Base-by-base conservation (phyloP, 2,888 invertebrate species). In the Nezara viridula region DNA sequence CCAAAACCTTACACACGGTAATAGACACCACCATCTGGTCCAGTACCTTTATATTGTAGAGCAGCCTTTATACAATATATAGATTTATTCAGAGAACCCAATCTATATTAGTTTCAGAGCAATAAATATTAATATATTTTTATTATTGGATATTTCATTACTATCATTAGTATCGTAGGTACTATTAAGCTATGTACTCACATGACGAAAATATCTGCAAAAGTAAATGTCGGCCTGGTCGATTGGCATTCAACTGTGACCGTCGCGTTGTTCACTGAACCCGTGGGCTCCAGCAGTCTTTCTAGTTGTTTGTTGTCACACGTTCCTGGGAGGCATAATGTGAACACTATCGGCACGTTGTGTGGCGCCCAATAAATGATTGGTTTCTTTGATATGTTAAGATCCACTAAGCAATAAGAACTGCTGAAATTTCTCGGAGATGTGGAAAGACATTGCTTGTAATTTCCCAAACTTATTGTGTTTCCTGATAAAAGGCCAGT, bases 211-310 rank as follows among this genome's bases (percentile, higher is more conserved):
- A 88, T 24, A 16, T 88, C 88, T 40, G 24, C 27, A 49, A 44
- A n/a, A 21, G 88, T 49, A 7, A 88, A 47, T 19, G 40, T 21
- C 4, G 66, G 66, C 47, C 88, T 88, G n/a, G 12, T 44, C 7
- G 66, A 44, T 60, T 88, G 88, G 24, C 88, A 88, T 37, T 66
- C 40, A 21, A 88, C 66, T 19, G 40, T 47, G 9, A 88, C 32
- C 19, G 50, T 73, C 19, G 44, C 24, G 44, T 88, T 88, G 7
- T 73, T 24, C n/a, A n/a, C 9, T 55, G 32, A 24, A 32, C 47
- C 24, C 50, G 60, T 44, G n/a, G 27, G 27, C 44, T 77, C 37
- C 47, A 60, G 16, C 21, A 88, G 24, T 6, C 12, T 44, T 60
- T 73, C 47, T n/a, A 88, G n/a, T 73, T 73, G n/a, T 40, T 66